Evolutionary conservation across 2,113 vertebrate genomes (phyloP).

Genomic region (Arvicanthis niloticus): DNA sequence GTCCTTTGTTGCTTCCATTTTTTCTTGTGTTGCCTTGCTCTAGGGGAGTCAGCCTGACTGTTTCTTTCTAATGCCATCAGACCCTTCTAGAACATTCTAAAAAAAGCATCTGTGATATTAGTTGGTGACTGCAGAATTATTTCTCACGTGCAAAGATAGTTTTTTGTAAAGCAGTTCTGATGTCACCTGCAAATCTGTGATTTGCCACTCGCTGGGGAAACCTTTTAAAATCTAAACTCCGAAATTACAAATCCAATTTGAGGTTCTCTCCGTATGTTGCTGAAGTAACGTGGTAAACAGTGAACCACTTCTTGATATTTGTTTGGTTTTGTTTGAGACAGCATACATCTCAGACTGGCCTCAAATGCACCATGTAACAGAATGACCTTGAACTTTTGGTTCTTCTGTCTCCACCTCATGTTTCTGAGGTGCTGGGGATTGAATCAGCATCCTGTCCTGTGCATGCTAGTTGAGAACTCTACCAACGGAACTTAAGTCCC

Average conservation of each 20-base stretch:
- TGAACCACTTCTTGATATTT: neutral
- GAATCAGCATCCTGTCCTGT: neutral
- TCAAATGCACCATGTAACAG: neutral
- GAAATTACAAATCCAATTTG: neutral
- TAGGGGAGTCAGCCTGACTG: neutral
- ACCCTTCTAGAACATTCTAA: neutral
- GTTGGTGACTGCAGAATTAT: constrained; percentile 32
- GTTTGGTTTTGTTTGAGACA: neutral
- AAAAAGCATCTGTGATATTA: neutral
- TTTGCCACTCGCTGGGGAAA: constrained; percentile 29
- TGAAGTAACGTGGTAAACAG: neutral
- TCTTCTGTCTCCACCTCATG: neutral
- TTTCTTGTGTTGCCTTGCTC: constrained; percentile 41
- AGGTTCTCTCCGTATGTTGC: neutral
- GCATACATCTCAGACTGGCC: neutral
- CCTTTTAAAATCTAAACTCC: constrained; percentile 44
- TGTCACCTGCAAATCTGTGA: constrained; percentile 58
- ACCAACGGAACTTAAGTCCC: neutral
- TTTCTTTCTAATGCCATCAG: constrained; percentile 52
- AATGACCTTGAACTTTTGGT: neutral
- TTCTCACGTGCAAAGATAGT: constrained; percentile 47
- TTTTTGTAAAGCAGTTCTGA: constrained; percentile 65
- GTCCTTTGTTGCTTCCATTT: neutral
- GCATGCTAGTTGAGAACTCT: neutral
- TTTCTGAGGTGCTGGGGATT: neutral